A percentile compares a stretch with the other conserved stretches of the same genome.
Evolutionary conservation across 2,113 vertebrate species (phyloP).

Genomic region (Glaucidium brasilianum): DNA sequence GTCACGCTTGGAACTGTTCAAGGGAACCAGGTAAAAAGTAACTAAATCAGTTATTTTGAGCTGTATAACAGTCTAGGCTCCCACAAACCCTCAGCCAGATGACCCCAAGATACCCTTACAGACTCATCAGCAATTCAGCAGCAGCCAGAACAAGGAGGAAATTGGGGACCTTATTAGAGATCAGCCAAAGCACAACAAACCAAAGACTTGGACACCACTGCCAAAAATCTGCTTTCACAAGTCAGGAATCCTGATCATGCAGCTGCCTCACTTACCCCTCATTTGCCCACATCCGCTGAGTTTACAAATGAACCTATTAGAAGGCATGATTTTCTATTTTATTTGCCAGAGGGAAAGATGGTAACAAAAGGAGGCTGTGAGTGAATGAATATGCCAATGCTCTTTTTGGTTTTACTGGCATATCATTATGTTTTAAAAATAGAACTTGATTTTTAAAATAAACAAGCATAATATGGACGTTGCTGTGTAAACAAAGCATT

Average conservation of each 20-base stretch:
- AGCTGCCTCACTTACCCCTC: slow-evolving; percentile 53
- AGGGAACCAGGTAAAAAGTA: not conserved
- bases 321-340: slow-evolving; percentile 13
- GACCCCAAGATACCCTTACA: slow-evolving; percentile 11
- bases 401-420: slow-evolving; percentile 22
- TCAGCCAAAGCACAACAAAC: slow-evolving; percentile 57
- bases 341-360: not conserved
- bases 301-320: slow-evolving; percentile 47
- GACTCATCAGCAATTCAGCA: slow-evolving; percentile 36
- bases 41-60: not conserved
- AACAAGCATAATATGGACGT: slow-evolving; percentile 35
- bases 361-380: slow-evolving; percentile 39
- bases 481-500: slow-evolving; percentile 19
- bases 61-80: not conserved
- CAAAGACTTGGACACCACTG: slow-evolving; percentile 23
- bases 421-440: slow-evolving; percentile 49
- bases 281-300: slow-evolving; percentile 52
- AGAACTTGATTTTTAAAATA: slow-evolving; percentile 43
- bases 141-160: slow-evolving; percentile 45
- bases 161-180: slow-evolving; percentile 30
- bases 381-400: not conserved
- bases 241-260: slow-evolving; percentile 58
- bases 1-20: not conserved
- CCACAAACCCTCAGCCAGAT: not conserved
- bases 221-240: slow-evolving; percentile 66